These are phyloP conservation scores for Gryon sp. DNA, from an alignment of 1,140 invertebrate genomes.

Conservation along the genomic window DNA sequence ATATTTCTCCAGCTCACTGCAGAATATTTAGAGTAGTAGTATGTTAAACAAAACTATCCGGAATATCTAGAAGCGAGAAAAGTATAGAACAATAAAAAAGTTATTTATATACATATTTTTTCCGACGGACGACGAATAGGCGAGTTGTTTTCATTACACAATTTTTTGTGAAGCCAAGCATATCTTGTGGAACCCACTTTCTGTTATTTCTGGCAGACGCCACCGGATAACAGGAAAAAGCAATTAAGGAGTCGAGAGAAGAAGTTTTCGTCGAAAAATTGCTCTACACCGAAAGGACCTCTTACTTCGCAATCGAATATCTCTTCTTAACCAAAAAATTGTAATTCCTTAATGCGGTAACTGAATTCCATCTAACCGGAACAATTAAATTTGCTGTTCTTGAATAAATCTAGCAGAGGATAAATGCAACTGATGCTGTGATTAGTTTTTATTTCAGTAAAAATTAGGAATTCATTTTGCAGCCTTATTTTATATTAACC, in stretches of 20 bases:
- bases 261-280: slow-evolving; percentile 57
- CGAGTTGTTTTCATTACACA: slow-evolving; percentile 54
- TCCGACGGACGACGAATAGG: slow-evolving; percentile 15
- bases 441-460: too few relatives aligned
- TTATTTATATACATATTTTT: slow-evolving; percentile 56
- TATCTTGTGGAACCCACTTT: slow-evolving; percentile 31
- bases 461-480: too few relatives aligned
- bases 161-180: slow-evolving; percentile 50
- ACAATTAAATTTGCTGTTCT: too few relatives aligned
- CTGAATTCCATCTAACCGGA: too few relatives aligned
- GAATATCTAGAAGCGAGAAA: slow-evolving; percentile 29
- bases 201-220: slow-evolving; percentile 55
- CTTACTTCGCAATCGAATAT: slow-evolving; percentile 20
- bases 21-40: slow-evolving; percentile 27
- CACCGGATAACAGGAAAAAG: slow-evolving; percentile 60
- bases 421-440: too few relatives aligned
- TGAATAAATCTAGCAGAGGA: too few relatives aligned
- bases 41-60: slow-evolving; percentile 22
- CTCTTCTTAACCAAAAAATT: slow-evolving; percentile 11
- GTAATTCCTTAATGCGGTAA: slow-evolving; percentile 7
- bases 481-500: too few relatives aligned
- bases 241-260: slow-evolving; percentile 58
- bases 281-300: slow-evolving; percentile 15
- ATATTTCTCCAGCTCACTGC: slow-evolving; percentile 6
- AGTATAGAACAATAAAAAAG: slow-evolving; percentile 35